A percentile compares a stretch with the other conserved stretches of the same genome.
Evolutionary conservation across 2,888 invertebrate species (phyloP).

Genomic region (Scaptomyza parva): DNA sequence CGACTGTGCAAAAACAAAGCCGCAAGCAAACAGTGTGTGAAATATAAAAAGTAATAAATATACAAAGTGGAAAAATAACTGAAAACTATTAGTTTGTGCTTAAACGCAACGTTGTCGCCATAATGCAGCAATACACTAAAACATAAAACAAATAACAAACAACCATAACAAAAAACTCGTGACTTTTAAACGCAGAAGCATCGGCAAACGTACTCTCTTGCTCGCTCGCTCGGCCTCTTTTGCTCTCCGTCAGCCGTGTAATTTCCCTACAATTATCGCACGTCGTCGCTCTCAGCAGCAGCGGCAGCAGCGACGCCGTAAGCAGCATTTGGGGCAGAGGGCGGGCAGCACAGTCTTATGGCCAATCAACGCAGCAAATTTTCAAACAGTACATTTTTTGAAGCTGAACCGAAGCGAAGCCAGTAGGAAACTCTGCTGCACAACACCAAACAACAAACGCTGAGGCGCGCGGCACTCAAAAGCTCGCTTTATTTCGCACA

Average conservation of each 20-base stretch:
- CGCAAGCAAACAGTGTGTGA: slow-evolving; percentile 11
- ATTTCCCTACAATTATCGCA: slow-evolving; percentile 76
- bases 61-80: slow-evolving; percentile 11
- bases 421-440: slow-evolving; percentile 18
- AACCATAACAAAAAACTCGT: slow-evolving; percentile 33
- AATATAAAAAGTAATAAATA: slow-evolving; percentile 6
- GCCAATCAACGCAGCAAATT: slow-evolving; percentile 77
- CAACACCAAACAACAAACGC: slow-evolving; percentile 24
- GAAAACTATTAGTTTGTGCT: slow-evolving; percentile 54
- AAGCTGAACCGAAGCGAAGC: slow-evolving; percentile 59
- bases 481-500: slow-evolving; percentile 61
- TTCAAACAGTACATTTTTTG: slow-evolving; percentile 76
- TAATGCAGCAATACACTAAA: slow-evolving; percentile 29
- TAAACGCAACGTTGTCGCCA: slow-evolving; percentile 39
- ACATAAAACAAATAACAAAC: slow-evolving; percentile 17
- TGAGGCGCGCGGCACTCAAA: slow-evolving; percentile 20
- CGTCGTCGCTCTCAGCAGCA: slow-evolving; percentile 45
- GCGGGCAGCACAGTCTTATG: slow-evolving; percentile 64
- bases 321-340: slow-evolving; percentile 38
- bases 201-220: slow-evolving; percentile 3
- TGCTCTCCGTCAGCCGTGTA: slow-evolving; percentile 54
- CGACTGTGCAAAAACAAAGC: slow-evolving; percentile 29
- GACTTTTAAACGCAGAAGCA: slow-evolving; percentile 17
- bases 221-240: slow-evolving; percentile 32
- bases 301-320: slow-evolving; percentile 23